A percentile compares a stretch with the other conserved stretches of the same genome.
These are phyloP conservation scores for Polyommatus icarus DNA, from an alignment of 2,888 invertebrate species.

Conservation along the genomic window DNA sequence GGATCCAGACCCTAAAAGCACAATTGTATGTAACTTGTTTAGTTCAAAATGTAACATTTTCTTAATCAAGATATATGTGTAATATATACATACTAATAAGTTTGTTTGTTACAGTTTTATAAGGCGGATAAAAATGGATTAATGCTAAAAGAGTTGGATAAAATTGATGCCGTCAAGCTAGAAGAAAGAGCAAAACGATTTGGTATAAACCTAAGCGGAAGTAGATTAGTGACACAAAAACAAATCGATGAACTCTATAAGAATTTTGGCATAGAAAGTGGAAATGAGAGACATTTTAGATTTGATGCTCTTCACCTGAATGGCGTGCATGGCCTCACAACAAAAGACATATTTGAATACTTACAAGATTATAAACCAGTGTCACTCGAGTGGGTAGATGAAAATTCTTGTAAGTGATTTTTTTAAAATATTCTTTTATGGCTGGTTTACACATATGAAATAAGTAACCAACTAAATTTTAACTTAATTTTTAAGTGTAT, in stretches of 20 bases:
- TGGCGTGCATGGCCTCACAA: conserved; percentile 87
- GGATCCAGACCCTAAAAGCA: conserved; percentile 46
- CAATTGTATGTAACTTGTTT: conserved; percentile 42
- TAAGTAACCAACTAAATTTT: too few species aligned
- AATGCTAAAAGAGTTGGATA: conserved; percentile 61
- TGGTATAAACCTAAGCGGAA: conserved; percentile 70
- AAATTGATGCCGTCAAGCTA: conserved; percentile 67
- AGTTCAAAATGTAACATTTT: not conserved
- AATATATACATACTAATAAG: not conserved
- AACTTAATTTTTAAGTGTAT: too few species aligned
- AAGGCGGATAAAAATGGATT: conserved; percentile 63
- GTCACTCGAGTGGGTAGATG: conserved; percentile 90
- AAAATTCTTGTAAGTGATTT: conserved; percentile 84
- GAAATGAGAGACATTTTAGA: conserved; percentile 82
- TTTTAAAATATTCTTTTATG: not conserved
- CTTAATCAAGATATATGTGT: not conserved
- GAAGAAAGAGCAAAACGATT: conserved; percentile 72
- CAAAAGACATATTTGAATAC: conserved; percentile 89
- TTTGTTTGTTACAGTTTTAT: conserved; percentile 52
- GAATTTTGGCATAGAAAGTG: conserved; percentile 71
- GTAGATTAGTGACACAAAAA: conserved; percentile 64
- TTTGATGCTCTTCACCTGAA: conserved; percentile 88
- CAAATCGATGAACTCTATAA: conserved; percentile 73
- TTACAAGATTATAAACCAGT: conserved; percentile 88
- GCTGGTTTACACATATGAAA: too few species aligned